Evolutionary conservation across 2,888 invertebrate species (phyloP).

Genomic region (Emmelina monodactyla): DNA sequence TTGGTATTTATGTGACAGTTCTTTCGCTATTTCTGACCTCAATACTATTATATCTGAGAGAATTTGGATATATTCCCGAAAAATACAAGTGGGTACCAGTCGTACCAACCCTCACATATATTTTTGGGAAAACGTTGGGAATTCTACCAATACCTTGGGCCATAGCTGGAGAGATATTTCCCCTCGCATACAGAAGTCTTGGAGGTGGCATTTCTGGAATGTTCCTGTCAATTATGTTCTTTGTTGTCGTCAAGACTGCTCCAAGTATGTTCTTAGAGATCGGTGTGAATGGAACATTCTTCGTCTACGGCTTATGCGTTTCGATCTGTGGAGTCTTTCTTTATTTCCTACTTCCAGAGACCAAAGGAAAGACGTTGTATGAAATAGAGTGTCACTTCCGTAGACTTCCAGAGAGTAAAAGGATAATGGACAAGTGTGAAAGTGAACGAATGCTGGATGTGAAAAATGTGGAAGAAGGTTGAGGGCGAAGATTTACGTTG

Average conservation of each 20-base stretch:
- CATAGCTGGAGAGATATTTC: slow-evolving; percentile 75
- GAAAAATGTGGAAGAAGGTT: slow-evolving; percentile 43
- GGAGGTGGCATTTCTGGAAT: slow-evolving; percentile 72
- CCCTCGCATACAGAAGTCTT: slow-evolving; percentile 67
- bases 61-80: slow-evolving; percentile 34
- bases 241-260: slow-evolving; percentile 71
- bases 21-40: slow-evolving; percentile 62
- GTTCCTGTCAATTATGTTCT: slow-evolving; percentile 69
- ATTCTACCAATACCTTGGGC: slow-evolving; percentile 75
- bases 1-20: slow-evolving; percentile 67
- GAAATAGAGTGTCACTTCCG: slow-evolving; percentile 72
- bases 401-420: slow-evolving; percentile 27
- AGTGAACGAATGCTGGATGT: slow-evolving; percentile 46
- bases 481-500: slow-evolving; percentile 19
- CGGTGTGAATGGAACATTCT: slow-evolving; percentile 67
- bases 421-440: slow-evolving; percentile 22
- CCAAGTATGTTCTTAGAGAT: slow-evolving; percentile 61
- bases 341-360: slow-evolving; percentile 71
- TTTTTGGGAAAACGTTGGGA: slow-evolving; percentile 66
- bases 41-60: slow-evolving; percentile 39
- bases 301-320: slow-evolving; percentile 64
- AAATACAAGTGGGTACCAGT: slow-evolving; percentile 51
- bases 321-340: slow-evolving; percentile 65
- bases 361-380: slow-evolving; percentile 70
- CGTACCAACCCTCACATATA: slow-evolving; percentile 60